Evolutionary conservation across 23 tunicate genomes (phyloP), one percentile per base, ranked within the genome.

Genomic region (Ascidia mentula): DNA sequence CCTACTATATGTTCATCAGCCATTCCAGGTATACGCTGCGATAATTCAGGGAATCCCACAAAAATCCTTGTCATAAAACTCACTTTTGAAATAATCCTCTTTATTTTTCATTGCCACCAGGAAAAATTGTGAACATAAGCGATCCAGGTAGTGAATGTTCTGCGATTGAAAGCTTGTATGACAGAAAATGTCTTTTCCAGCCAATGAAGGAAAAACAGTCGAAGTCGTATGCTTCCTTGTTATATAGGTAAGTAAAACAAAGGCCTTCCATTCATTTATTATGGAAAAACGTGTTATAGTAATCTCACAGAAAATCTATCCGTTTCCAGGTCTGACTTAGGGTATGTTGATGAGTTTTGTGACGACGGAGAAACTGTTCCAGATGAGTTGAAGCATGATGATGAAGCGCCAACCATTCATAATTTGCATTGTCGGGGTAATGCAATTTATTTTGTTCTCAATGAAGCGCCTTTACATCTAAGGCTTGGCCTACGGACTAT

Each of bases 361-460:
- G 97, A 91, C 42, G 91, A 81, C 24, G 80, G 59, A 40, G 60
- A 30, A 7, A 31, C 40, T 18, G 72, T 75, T 36, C 35, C 90
- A 0, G 77, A 70, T 20, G 84, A 82, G 34, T 32, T 34, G 35
- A 45, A 36, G 53, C 97, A 91, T 60, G 85, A 82, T 40, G 74
- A 34, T 1, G 87, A 80, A 71, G 97, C 97, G 35, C 97, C 97
- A 31, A 91, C 97, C 0, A 53, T 59, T 20, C 97, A 91, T 15
- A 91, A 91, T 65, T 38, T 91, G 32, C 97, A 91, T 82, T 91
- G 97, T 75, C 40, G 70, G 73, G 89, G 97, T 91, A 38, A 45
- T 15, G 24, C 4, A 6, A 53, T 42, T 42, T 42, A 42, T 42
- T 42, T 40, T n/a, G n/a, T n/a, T n/a, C n/a, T n/a, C n/a, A n/a